Evolutionary conservation across 2,797 vertebrate genomes (phyloP), one percentile per base, ranked within the genome.

Genomic region (Anableps anableps): DNA sequence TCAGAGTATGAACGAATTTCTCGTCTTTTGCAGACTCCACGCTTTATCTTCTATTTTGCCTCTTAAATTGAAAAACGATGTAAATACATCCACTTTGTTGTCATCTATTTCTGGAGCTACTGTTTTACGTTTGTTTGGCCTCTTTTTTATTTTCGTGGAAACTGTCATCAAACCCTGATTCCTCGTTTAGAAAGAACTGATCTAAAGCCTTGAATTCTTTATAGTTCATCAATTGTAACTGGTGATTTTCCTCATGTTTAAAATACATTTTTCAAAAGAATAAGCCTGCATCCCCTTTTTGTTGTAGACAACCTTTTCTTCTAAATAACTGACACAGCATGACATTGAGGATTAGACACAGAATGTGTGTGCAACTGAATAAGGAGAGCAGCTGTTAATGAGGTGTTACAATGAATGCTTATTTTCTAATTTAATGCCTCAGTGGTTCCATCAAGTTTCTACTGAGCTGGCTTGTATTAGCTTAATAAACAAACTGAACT

Each of bases 1-100:
- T 95, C 92, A 94, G 84, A 88, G 86, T 89, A 72, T 90, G 92
- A 92, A 86, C 92, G 92, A 91, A 86, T 80, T 80, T 82, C 60
- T 70, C 74, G 23, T 74, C 84, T 93, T 91, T 79, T 92, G 91
- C 89, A 84, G 84, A 91, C 86, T 91, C 88, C 85, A 91, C 91
- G 93, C 78, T 93, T 93, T 86, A 84, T 84, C 88, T 87, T 85
- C 9, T 29, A 43, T 43, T 3, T 43, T 43, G 0, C 23, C 38
- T 43, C 38, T 41, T 7, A 14, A 26, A 41, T 70, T 26, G 23
- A 70, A 45, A 58, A 58, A n/a, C 26, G 29, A 58, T 58, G 55
- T 58, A 58, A 58, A 58, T 11, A 58, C 55, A 45, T 71, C 26
- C 38, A n/a, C 41, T 45, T 14, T 41, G 19, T 23, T 5, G 36